Base-by-base conservation (phyloP, 1,140 invertebrate genomes). In the Euglossa dilemma region DNA sequence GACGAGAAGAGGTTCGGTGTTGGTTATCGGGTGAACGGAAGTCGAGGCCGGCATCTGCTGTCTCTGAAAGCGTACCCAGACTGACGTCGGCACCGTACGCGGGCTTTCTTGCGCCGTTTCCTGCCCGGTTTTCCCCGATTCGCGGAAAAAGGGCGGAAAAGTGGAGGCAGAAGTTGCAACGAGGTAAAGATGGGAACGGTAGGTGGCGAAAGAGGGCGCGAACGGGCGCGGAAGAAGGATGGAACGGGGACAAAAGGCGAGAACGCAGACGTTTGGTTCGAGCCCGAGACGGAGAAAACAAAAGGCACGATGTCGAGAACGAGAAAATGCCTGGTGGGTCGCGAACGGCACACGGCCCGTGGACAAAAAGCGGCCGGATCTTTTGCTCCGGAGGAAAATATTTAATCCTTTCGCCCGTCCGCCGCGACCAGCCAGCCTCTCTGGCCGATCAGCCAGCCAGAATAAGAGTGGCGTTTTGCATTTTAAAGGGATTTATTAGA, bases 221-320 rank as follows among this genome's bases (percentile, higher is more conserved):
- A 66, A 52, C 8, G 2, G n/a, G 45, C 16, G n/a, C 36, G 23
- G 16, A 5, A 47, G 23, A 12, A 12, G 16, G 6, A 9, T 14
- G 43, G 36, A 25, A 23, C 43, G 36, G 79, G 64, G 54, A 74
- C 63, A 79, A 78, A 72, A 89, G 76, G 64, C 18, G 50, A 76
- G 69, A 77, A 87, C 82, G 77, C 75, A 88, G 74, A 85, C 57
- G 63, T 56, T 88, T 71, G 82, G 81, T 76, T 77, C 66, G 82
- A 69, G 69, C 50, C 47, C 45, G 75, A 52, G 70, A 85, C 64
- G 67, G 28, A 74, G 45, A 71, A 84, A 87, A 89, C 67, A 86
- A 87, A 89, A 78, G 75, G 66, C 54, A 9, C 59, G 28, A 83
- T 79, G 73, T 86, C 54, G 69, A 64, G 82, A 57, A 74, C 61